Evolutionary conservation across 2,797 vertebrate species (phyloP).

Genomic region (Myripristis murdjan): DNA sequence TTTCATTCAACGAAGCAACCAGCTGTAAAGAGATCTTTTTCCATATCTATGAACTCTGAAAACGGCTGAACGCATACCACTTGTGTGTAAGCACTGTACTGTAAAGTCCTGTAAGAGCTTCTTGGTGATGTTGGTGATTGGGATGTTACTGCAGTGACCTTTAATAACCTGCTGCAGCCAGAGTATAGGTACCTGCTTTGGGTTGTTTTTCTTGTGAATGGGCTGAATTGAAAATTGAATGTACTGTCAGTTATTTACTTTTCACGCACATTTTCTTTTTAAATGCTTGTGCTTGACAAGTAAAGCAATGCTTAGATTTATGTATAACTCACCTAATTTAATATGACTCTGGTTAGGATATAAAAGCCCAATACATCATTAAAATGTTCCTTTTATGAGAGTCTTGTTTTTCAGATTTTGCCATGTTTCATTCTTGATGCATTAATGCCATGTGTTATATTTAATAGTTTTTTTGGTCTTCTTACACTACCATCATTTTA

Average conservation of each 20-base stretch:
- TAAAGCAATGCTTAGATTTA: no score
- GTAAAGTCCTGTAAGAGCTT: neutral
- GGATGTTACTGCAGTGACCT: neutral
- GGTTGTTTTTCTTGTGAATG: neutral
- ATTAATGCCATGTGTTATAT: no score
- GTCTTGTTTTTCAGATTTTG: no score
- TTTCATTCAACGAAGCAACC: neutral
- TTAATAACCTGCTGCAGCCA: neutral
- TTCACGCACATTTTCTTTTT: no score
- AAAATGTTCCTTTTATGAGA: no score
- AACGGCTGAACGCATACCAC: neutral
- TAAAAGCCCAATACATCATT: no score
- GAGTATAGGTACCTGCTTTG: conserved; percentile 5
- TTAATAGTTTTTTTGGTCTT: no score
- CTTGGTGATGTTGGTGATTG: neutral
- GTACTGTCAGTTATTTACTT: neutral
- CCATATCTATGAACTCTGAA: conserved; percentile 46
- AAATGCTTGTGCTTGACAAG: neutral
- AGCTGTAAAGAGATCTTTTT: conserved; percentile 15
- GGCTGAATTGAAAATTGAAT: neutral
- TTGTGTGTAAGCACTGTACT: neutral
- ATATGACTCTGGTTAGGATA: no score
- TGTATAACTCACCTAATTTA: no score
- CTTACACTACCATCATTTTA: no score
- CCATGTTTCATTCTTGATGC: no score